Percentiles rank a stretch among this genome's conserved stretches.
These are phyloP conservation scores for Adelognathus sp. DNA, from an alignment of 2,888 invertebrate species.

Conservation along the genomic window DNA sequence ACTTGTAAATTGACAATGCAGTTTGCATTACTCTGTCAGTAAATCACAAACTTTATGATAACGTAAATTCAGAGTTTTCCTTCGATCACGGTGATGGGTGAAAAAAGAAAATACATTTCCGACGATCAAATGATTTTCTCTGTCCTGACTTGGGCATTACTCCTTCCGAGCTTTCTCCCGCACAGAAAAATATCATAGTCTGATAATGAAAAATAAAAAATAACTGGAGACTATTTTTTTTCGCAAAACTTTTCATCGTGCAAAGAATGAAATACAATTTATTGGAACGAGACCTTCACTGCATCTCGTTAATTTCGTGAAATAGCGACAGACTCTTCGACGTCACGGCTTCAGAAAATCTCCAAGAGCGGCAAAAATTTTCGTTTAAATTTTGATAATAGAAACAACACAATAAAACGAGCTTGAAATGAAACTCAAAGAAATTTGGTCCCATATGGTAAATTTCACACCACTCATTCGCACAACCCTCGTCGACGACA, in stretches of 20 bases:
- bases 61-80: too few species aligned
- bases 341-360: not conserved
- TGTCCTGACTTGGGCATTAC: slow-evolving; percentile 17
- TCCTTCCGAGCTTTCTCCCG: slow-evolving; percentile 22
- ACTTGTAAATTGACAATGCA: too few species aligned
- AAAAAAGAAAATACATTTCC: slow-evolving; percentile 30
- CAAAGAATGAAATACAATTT: too few species aligned
- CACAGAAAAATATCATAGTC: slow-evolving; percentile 37
- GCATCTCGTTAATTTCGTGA: slow-evolving; percentile 2
- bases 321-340: not conserved
- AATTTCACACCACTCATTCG: slow-evolving; percentile 20
- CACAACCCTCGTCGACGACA: slow-evolving; percentile 11
- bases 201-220: slow-evolving; percentile 13
- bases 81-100: too few species aligned
- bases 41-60: too few species aligned
- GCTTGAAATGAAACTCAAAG: not conserved
- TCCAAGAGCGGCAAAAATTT: not conserved
- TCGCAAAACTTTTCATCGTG: slow-evolving; percentile 5
- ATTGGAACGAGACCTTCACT: too few species aligned
- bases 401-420: not conserved
- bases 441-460: slow-evolving; percentile 5
- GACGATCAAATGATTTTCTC: slow-evolving; percentile 20
- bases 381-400: not conserved
- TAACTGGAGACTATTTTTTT: slow-evolving; percentile 49
- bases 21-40: too few species aligned